Evolutionary conservation across 2,113 vertebrate species (phyloP).

Genomic region (Tetrao urogallus): DNA sequence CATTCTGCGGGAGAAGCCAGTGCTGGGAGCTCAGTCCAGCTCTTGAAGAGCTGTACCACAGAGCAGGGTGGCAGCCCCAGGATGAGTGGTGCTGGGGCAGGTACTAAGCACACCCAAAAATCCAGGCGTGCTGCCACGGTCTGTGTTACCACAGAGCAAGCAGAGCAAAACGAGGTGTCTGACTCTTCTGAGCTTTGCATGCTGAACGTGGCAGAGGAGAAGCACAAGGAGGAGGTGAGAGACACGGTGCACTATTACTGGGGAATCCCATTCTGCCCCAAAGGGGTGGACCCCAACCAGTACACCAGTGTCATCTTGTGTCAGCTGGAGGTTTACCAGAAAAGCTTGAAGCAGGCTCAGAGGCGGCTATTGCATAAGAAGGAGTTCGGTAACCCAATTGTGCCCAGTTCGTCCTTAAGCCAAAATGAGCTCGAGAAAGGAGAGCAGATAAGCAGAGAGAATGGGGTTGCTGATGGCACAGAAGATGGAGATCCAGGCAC

Average conservation of each 20-base stretch:
- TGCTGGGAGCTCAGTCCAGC: conserved; percentile 54
- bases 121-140: conserved; percentile 16
- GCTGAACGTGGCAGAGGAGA: conserved; percentile 8
- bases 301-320: conserved; percentile 94
- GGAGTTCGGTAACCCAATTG: conserved; percentile 86
- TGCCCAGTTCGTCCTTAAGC: conserved; percentile 77
- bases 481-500: conserved; percentile 76
- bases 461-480: conserved; percentile 67
- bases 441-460: conserved; percentile 67
- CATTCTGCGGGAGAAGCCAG: conserved; percentile 62
- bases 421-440: conserved; percentile 65
- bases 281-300: conserved; percentile 86
- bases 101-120: conserved; percentile 47
- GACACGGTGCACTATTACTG: conserved; percentile 90
- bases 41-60: conserved; percentile 22
- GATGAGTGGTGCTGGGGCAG: conserved; percentile 43
- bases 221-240: conserved; percentile 35
- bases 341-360: conserved; percentile 91
- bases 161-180: conserved; percentile 16
- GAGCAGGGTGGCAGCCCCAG: not conserved
- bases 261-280: conserved; percentile 96
- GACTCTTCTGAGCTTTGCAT: not conserved
- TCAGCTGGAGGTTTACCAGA: conserved; percentile 94
- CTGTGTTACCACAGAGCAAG: conserved; percentile 37
- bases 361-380: conserved; percentile 87